A percentile compares a stretch with the other conserved stretches of the same genome.
phyloP scores from a whole-genome alignment of 1,140 invertebrate genomes.

The Vanessa tameamea region DNA sequence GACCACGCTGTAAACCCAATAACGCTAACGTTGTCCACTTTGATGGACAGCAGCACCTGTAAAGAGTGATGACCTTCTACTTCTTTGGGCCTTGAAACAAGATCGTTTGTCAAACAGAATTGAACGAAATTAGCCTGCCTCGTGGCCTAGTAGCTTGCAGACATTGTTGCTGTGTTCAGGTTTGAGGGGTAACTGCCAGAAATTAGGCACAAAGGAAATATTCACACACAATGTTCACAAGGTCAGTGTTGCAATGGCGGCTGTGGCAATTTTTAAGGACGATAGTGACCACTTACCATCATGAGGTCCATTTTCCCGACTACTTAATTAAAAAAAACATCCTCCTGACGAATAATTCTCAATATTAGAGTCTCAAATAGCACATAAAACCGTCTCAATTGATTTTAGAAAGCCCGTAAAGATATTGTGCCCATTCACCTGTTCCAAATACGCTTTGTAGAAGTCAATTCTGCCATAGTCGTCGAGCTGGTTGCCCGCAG shows the following conservation, averaged over 20 bases:
- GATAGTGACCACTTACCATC: no score
- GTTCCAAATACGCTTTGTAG: conserved; percentile 53
- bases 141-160: no score
- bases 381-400: neutral
- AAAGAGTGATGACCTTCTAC: neutral
- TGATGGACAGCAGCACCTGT: conserved; percentile 27
- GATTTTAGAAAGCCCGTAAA: neutral
- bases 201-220: no score
- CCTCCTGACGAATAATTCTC: no score
- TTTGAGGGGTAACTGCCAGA: no score
- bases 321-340: no score
- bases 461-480: conserved; percentile 79
- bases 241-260: no score
- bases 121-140: neutral
- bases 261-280: no score
- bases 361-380: neutral
- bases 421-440: conserved; percentile 19
- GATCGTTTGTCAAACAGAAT: no score
- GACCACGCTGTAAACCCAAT: conserved; percentile 83
- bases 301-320: no score
- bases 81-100: neutral
- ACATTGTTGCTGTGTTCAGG: no score
- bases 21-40: conserved; percentile 51
- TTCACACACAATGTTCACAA: no score
- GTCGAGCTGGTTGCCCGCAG: conserved; percentile 69